phyloP scores from a whole-genome alignment of 2,113 vertebrate genomes.

The Patagioenas fasciata region DNA sequence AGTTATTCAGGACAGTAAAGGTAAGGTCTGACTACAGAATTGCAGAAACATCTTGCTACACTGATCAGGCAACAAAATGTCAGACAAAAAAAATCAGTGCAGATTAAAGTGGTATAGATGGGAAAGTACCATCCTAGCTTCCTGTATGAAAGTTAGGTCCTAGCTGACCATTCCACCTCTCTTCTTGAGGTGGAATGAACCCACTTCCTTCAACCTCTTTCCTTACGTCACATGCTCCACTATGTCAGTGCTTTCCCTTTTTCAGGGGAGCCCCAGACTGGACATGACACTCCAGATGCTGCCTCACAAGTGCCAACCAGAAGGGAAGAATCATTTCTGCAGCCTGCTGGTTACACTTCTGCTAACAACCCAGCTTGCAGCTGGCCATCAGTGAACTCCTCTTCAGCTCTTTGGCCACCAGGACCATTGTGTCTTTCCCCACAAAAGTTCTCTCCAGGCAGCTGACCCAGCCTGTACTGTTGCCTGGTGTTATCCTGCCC shows the following conservation, averaged over 20 bases:
- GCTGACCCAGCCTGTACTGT: neutral
- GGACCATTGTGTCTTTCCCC: neutral
- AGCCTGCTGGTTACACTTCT: neutral
- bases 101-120: neutral
- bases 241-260: neutral
- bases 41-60: neutral
- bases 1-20: neutral
- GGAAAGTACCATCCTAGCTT: neutral
- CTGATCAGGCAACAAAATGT: neutral
- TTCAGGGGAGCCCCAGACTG: neutral
- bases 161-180: neutral
- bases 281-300: neutral
- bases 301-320: neutral
- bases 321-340: neutral
- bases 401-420: neutral
- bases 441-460: neutral
- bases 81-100: neutral
- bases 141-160: neutral
- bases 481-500: neutral
- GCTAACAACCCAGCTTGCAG: neutral
- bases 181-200: neutral
- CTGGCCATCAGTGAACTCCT: neutral
- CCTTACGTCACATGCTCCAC: neutral
- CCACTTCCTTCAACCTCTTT: fast-evolving
- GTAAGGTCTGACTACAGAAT: neutral